Percentiles rank a stretch among this genome's conserved stretches.
Evolutionary conservation across 2,797 vertebrate genomes (phyloP).

Genomic region (Gymnopithys bicolor): DNA sequence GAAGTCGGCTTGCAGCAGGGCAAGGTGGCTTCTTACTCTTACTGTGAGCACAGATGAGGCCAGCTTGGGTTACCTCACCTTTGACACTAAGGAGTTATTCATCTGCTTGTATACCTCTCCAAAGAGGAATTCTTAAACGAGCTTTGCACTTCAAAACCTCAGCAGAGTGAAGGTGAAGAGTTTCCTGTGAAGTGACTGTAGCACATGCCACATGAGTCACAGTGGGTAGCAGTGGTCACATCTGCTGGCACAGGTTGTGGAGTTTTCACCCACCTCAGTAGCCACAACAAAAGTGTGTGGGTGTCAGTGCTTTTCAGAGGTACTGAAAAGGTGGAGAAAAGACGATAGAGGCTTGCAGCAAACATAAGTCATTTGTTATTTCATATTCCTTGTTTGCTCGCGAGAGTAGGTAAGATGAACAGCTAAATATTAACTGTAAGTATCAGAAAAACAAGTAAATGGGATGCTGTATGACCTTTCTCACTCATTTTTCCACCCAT

Average conservation of each 20-base stretch:
- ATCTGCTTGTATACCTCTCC: background rate
- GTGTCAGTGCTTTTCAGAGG: background rate
- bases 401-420: background rate
- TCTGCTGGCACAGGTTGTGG: background rate
- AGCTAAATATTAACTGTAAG: background rate
- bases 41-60: accelerated
- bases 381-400: background rate
- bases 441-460: background rate
- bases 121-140: background rate
- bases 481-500: background rate
- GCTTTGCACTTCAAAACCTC: background rate
- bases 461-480: background rate
- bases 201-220: background rate
- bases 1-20: background rate
- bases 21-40: background rate
- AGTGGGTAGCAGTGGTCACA: accelerated
- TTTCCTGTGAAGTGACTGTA: background rate
- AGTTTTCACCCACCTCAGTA: background rate
- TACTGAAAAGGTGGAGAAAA: background rate
- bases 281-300: accelerated
- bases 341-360: background rate
- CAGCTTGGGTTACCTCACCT: background rate
- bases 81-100: background rate
- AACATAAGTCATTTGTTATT: background rate
- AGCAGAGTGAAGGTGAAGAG: background rate